Evolutionary conservation across 2,113 vertebrate genomes (phyloP).

Genomic region (Ceyx melanurus): DNA sequence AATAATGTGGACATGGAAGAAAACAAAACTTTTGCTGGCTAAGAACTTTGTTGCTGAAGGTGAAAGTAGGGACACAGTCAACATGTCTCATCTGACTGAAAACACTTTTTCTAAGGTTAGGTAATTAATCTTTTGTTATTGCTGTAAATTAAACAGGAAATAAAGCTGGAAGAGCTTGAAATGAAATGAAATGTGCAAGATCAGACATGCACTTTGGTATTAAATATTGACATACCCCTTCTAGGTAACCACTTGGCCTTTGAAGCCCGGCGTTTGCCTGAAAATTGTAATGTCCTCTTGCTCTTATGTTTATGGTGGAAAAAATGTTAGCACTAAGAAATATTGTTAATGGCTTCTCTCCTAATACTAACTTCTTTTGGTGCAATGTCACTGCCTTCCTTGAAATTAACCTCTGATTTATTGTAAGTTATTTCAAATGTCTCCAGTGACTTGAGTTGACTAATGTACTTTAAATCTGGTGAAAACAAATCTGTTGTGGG

Average conservation of each 20-base stretch:
- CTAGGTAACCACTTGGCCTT: conserved; percentile 1
- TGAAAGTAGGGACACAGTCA: neutral
- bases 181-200: neutral
- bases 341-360: neutral
- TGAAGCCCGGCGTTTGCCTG: neutral
- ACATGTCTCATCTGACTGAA: neutral
- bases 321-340: neutral
- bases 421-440: conserved; percentile 1
- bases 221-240: conserved; percentile 11
- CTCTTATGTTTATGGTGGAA: neutral
- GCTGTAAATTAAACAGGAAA: conserved; percentile 10
- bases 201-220: neutral
- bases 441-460: conserved; percentile 16
- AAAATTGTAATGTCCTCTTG: neutral
- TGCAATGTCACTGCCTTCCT: neutral
- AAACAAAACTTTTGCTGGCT: neutral
- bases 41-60: neutral
- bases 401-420: conserved; percentile 26
- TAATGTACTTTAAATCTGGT: conserved; percentile 32
- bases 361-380: neutral
- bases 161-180: conserved; percentile 10
- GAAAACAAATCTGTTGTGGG: conserved; percentile 8
- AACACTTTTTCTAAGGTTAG: neutral
- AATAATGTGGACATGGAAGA: neutral
- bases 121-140: conserved; percentile 2